Evolutionary conservation across 2,113 vertebrate genomes (phyloP).

Genomic region (Cercocebus atys): DNA sequence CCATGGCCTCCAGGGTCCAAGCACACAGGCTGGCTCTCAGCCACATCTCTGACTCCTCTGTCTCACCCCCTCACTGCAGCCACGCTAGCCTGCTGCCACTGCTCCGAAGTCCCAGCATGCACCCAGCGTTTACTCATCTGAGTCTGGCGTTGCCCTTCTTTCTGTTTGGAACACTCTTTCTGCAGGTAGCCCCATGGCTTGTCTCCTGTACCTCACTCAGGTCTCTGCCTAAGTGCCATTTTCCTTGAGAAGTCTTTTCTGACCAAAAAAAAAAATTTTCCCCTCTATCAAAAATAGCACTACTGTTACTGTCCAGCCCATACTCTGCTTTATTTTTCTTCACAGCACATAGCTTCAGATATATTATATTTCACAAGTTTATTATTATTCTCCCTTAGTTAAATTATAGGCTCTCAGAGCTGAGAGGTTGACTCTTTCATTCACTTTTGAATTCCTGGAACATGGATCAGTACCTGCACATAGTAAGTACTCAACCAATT

Average conservation of each 20-base stretch:
- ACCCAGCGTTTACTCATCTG: too few relatives aligned
- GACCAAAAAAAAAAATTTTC: not conserved
- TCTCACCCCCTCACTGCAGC: rapidly evolving
- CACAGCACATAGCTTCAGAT: not conserved
- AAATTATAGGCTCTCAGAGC: not conserved
- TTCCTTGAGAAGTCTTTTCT: not conserved
- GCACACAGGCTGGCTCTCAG: rapidly evolving
- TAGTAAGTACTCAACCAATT: not conserved
- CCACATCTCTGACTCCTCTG: too few relatives aligned
- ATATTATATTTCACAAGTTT: not conserved
- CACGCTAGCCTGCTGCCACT: rapidly evolving
- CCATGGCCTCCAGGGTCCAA: rapidly evolving
- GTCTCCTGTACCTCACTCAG: not conserved
- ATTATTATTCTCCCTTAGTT: not conserved
- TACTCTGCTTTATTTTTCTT: not conserved
- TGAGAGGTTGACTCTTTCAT: not conserved
- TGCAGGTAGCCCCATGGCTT: not conserved
- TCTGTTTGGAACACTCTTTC: not conserved
- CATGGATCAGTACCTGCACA: rapidly evolving
- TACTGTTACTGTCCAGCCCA: not conserved
- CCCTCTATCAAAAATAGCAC: not conserved
- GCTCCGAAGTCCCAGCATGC: rapidly evolving
- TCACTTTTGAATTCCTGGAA: not conserved
- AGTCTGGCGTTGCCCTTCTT: rapidly evolving
- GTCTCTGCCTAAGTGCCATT: not conserved